phyloP scores from a whole-genome alignment of 2,888 invertebrate species.

The Mythimna lalbum region DNA sequence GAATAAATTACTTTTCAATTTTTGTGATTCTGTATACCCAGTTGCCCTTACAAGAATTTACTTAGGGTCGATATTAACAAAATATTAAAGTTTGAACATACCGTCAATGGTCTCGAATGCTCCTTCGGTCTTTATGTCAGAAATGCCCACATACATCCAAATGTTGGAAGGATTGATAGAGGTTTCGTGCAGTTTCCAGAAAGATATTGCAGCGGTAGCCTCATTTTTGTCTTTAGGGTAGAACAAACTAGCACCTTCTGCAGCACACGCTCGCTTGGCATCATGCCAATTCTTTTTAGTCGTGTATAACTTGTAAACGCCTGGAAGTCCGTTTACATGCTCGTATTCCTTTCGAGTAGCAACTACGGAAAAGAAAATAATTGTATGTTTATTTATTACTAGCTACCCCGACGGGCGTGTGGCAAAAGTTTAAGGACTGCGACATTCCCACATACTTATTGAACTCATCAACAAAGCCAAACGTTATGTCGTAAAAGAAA shows the following conservation, averaged over 20 bases:
- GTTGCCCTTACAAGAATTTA: too few relatives aligned
- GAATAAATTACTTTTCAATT: too few relatives aligned
- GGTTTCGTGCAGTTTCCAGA: slow-evolving; percentile 10
- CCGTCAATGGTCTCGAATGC: slow-evolving; percentile 76
- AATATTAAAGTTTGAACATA: slow-evolving; percentile 21
- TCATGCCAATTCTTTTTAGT: neutral
- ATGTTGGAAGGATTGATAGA: rapidly evolving
- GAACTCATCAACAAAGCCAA: too few relatives aligned
- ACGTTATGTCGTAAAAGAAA: too few relatives aligned
- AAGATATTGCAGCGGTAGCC: slow-evolving; percentile 1
- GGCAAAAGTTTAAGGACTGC: too few relatives aligned
- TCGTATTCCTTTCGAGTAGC: slow-evolving; percentile 11
- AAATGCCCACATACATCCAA: slow-evolving; percentile 22
- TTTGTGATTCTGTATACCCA: too few relatives aligned
- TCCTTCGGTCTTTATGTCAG: slow-evolving; percentile 69
- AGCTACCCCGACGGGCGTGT: too few relatives aligned
- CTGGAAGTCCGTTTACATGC: neutral
- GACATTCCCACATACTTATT: too few relatives aligned
- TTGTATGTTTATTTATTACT: too few relatives aligned
- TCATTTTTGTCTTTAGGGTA: slow-evolving; percentile 9
- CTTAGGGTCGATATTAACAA: neutral
- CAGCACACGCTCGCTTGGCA: slow-evolving; percentile 12
- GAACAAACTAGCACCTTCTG: slow-evolving; percentile 23
- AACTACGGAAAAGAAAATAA: slow-evolving; percentile 3
- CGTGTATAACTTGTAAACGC: slow-evolving; percentile 15